phyloP scores from a whole-genome alignment of 92 coral and sea anemone genomes.

The Porites rus region DNA sequence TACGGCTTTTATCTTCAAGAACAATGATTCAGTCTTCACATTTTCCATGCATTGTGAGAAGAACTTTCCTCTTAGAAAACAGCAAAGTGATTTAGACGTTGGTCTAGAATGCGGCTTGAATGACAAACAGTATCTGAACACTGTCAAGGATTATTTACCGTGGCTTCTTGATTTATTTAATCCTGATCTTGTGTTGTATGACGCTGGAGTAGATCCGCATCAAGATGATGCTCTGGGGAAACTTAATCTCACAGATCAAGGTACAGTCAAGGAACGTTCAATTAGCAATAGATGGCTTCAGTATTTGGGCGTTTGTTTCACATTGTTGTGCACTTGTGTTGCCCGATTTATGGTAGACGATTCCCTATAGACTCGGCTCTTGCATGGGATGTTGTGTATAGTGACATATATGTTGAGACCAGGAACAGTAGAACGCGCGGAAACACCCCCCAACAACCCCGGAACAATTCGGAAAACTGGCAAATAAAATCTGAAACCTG shows the following conservation, averaged over 20 bases:
- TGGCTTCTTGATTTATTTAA: slow-evolving; percentile 67
- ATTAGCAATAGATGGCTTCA: neutral
- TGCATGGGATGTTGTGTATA: too few relatives aligned
- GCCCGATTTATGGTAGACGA: too few relatives aligned
- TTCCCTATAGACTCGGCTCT: too few relatives aligned
- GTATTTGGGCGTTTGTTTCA: too few relatives aligned
- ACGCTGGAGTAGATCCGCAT: slow-evolving; percentile 82
- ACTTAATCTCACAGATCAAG: slow-evolving; percentile 76
- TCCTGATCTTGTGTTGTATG: slow-evolving; percentile 75
- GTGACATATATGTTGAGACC: too few relatives aligned
- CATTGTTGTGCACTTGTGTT: too few relatives aligned
- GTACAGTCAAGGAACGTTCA: slow-evolving; percentile 12
- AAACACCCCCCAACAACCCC: too few relatives aligned
- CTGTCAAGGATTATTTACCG: slow-evolving; percentile 61
- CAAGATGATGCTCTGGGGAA: slow-evolving; percentile 71
- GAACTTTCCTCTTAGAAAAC: slow-evolving; percentile 74
- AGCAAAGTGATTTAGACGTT: slow-evolving; percentile 71
- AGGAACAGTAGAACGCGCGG: too few relatives aligned
- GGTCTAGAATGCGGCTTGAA: slow-evolving; percentile 66
- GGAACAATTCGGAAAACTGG: too few relatives aligned
- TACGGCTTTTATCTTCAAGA: slow-evolving; percentile 71
- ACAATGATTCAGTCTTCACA: slow-evolving; percentile 58
- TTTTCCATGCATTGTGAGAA: slow-evolving; percentile 78
- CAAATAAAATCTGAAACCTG: too few relatives aligned
- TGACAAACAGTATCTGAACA: slow-evolving; percentile 60